Base-by-base conservation (phyloP, 2,888 invertebrate species). In the Sclerodermus sp. region DNA sequence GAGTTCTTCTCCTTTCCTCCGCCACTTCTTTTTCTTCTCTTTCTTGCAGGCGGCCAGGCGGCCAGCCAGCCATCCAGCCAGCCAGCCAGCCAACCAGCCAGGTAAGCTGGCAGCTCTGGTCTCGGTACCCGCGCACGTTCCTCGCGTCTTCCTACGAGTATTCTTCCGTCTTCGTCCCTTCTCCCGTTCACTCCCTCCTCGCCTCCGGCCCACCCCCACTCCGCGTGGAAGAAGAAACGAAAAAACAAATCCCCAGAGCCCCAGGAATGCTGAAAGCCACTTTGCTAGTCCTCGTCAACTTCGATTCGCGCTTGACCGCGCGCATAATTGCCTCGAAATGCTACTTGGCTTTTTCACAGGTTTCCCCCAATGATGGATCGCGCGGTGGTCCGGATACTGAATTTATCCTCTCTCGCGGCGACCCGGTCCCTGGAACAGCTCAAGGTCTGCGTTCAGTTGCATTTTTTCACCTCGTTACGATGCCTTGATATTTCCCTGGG, bases 1-100 rank as follows among this genome's bases (percentile, higher is more conserved):
- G 67, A 62, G 62, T 61, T 63, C 58, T n/a, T n/a, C 59, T 60
- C 57, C 59, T 52, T 55, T 48, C 53, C 48, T 40, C 59, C 52
- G 3, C 23, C 23, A 8, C 23, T 23, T 23, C 23, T 8, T 23
- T 8, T 8, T 23, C 23, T 8, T 5, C 23, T 8, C 42, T 47
- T 41, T 38, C 51, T 37, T 12, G 5, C 16, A 10, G 44, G 9
- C 31, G 6, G 31, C 31, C n/a, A n/a, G n/a, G n/a, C n/a, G n/a
- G n/a, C n/a, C n/a, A n/a, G n/a, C n/a, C n/a, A n/a, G n/a, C n/a
- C n/a, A n/a, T n/a, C n/a, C n/a, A n/a, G n/a, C n/a, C n/a, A n/a
- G n/a, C n/a, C n/a, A n/a, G n/a, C n/a, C n/a, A n/a, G n/a, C n/a
- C n/a, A n/a, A n/a, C n/a, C n/a, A n/a, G n/a, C n/a, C 8, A 23